Percentiles rank a stretch among this genome's conserved stretches.
These are phyloP conservation scores for Microplitis demolitor DNA, from an alignment of 1,140 invertebrate genomes.

Conservation along the genomic window DNA sequence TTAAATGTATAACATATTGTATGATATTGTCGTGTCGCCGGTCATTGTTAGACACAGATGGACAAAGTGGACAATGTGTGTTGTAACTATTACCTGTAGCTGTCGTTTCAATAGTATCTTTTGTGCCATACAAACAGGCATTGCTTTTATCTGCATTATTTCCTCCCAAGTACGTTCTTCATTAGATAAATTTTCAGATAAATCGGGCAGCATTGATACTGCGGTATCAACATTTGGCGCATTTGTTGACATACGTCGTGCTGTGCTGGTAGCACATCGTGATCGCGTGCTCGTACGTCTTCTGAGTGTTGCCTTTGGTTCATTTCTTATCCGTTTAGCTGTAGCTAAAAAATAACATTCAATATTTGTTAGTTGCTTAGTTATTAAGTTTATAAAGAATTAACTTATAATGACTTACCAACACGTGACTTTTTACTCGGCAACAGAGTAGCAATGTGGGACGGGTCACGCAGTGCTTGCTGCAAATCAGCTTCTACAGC, in stretches of 20 bases:
- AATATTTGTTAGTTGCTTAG: not conserved
- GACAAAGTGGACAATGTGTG: slow-evolving; percentile 16
- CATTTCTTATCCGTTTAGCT: slow-evolving; percentile 61
- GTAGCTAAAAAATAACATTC: slow-evolving; percentile 52
- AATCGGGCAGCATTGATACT: slow-evolving; percentile 75
- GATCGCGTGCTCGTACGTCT: slow-evolving; percentile 70
- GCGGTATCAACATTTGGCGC: slow-evolving; percentile 67
- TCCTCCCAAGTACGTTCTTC: slow-evolving; percentile 85
- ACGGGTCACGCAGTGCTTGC: slow-evolving; percentile 71
- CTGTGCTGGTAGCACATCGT: slow-evolving; percentile 63
- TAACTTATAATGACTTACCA: slow-evolving; percentile 58
- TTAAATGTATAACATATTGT: not conserved
- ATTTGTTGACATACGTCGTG: slow-evolving; percentile 67
- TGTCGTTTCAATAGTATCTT: slow-evolving; percentile 80
- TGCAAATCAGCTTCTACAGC: slow-evolving; percentile 70
- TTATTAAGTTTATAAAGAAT: not conserved
- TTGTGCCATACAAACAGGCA: slow-evolving; percentile 81
- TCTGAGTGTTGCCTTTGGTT: slow-evolving; percentile 64
- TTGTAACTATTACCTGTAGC: slow-evolving; percentile 66
- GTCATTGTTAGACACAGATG: not conserved
- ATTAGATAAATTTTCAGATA: slow-evolving; percentile 80
- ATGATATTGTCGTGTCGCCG: no score
- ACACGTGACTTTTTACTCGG: slow-evolving; percentile 78
- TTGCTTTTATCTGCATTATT: slow-evolving; percentile 82
- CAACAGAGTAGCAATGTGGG: slow-evolving; percentile 74